Conservation (phyloP, 92 coral and sea anemone species). For the Parazoanthus darwini region DNA sequence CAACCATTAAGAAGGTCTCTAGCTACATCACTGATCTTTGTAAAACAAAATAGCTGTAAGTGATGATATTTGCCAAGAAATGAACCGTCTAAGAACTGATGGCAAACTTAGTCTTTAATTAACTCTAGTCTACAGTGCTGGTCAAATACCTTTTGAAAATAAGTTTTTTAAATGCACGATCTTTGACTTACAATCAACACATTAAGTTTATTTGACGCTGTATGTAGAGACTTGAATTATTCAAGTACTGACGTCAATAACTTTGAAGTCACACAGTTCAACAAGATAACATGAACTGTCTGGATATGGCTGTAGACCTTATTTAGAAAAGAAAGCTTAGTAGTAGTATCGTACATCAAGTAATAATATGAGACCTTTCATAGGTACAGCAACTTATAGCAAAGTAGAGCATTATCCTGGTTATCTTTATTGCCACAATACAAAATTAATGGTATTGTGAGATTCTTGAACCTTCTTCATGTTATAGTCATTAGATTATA, state of each 20-base stretch:
- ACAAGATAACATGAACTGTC: too few species aligned
- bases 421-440: too few species aligned
- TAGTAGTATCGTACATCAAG: too few species aligned
- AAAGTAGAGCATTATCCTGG: too few species aligned
- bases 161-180: neutral
- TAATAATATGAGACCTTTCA: too few species aligned
- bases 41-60: constrained; percentile 49
- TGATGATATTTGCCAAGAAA: constrained; percentile 37
- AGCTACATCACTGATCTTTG: constrained; percentile 24
- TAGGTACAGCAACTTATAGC: too few species aligned
- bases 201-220: neutral
- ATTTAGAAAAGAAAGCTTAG: too few species aligned
- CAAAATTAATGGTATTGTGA: too few species aligned
- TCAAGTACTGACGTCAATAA: neutral
- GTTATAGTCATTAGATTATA: too few species aligned
- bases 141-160: neutral
- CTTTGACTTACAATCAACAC: constrained; percentile 1
- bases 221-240: neutral
- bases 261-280: neutral
- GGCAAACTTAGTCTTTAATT: constrained; percentile 37
- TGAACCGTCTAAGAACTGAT: constrained; percentile 39
- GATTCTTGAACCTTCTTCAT: too few species aligned
- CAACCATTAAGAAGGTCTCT: too few species aligned
- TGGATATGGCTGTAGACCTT: too few species aligned
- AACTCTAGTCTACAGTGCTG: neutral